phyloP scores from a whole-genome alignment of 35 echinoderm and acorn worm species.

The Holothuria glaberrima region DNA sequence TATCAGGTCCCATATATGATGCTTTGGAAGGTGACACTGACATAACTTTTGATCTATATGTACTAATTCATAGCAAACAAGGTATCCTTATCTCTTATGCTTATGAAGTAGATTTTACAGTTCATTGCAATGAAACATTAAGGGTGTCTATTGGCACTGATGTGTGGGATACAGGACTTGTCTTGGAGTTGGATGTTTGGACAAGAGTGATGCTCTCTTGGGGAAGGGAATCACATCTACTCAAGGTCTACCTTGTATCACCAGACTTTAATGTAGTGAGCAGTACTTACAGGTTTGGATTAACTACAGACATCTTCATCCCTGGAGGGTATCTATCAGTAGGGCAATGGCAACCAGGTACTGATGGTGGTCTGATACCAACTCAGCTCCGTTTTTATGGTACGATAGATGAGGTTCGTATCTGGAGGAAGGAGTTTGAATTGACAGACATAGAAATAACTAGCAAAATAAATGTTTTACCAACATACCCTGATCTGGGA shows the following conservation, averaged over 20 bases:
- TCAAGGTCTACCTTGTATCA: constrained; percentile 44
- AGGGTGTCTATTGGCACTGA: constrained; percentile 49
- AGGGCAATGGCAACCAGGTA: constrained; percentile 77
- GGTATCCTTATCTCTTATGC: constrained; percentile 82
- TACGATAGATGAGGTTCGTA: constrained; percentile 75
- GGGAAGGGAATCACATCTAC: constrained; percentile 22
- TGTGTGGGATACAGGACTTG: constrained; percentile 66
- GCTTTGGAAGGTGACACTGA: constrained; percentile 56
- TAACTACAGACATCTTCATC: constrained; percentile 44
- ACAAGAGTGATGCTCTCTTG: constrained; percentile 70
- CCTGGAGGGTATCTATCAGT: constrained; percentile 64
- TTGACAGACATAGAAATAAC: constrained; percentile 64
- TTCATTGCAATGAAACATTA: constrained; percentile 66
- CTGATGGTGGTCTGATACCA: constrained; percentile 18
- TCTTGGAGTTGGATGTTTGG: constrained; percentile 53
- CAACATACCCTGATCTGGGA: constrained; percentile 48
- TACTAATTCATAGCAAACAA: constrained; percentile 45
- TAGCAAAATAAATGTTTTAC: constrained; percentile 37
- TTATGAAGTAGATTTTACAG: constrained; percentile 56
- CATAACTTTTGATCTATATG: constrained; percentile 71
- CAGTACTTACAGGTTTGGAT: background rate
- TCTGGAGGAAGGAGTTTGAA: constrained; percentile 73
- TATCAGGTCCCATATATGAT: constrained; percentile 67
- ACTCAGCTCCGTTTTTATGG: constrained; percentile 57
- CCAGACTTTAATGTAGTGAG: constrained; percentile 32